These are phyloP conservation scores for Parapristionchus giblindavisi DNA, from an alignment of 2,888 invertebrate genomes.

Conservation along the genomic window DNA sequence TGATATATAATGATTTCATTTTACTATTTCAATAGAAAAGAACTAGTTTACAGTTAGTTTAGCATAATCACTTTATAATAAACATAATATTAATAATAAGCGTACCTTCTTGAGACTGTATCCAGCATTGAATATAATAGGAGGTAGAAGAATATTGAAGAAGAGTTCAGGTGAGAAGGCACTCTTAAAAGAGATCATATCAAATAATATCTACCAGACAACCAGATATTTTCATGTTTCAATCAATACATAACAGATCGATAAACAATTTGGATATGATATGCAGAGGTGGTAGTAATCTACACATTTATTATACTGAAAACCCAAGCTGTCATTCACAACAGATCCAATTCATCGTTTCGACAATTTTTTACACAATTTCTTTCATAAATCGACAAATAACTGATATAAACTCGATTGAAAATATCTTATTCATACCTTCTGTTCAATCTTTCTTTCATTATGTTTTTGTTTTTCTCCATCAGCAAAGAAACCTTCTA, in stretches of 20 bases:
- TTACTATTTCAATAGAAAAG: too few species aligned
- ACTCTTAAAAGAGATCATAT: too few species aligned
- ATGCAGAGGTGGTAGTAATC: too few species aligned
- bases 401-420: neutral
- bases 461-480: conserved; percentile 73
- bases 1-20: too few species aligned
- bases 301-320: too few species aligned
- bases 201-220: too few species aligned
- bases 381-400: neutral
- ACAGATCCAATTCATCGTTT: neutral
- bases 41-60: neutral
- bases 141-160: conserved; percentile 93
- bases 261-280: too few species aligned
- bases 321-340: too few species aligned
- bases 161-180: conserved; percentile 92
- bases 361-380: neutral
- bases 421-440: conserved; percentile 72
- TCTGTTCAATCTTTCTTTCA: conserved; percentile 87
- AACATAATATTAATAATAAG: neutral
- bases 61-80: neutral
- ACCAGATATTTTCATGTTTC: too few species aligned
- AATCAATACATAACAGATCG: too few species aligned
- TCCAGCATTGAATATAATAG: conserved; percentile 98
- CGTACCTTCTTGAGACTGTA: conserved; percentile 90
- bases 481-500: conserved; percentile 80